Conservation (phyloP, 2,888 invertebrate genomes). For the Coremacera marginata region DNA sequence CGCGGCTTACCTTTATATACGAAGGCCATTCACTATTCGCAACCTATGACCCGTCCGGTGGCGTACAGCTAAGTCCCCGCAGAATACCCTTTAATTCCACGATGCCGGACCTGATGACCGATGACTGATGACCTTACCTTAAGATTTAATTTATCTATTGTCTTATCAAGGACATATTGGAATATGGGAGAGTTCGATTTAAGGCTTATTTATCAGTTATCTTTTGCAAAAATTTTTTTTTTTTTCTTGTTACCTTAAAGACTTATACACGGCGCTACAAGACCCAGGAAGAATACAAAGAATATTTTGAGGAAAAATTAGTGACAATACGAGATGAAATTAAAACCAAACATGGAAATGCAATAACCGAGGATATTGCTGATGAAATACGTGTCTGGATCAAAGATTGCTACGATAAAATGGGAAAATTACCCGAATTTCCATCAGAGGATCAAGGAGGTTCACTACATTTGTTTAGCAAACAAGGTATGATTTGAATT, state of each 20-base stretch:
- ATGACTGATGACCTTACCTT: too few relatives aligned
- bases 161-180: too few relatives aligned
- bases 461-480: conserved; percentile 84
- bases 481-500: conserved; percentile 73
- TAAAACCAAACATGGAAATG: conserved; percentile 78
- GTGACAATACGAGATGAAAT: conserved; percentile 75
- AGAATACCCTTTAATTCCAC: too few relatives aligned
- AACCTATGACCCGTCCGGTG: too few relatives aligned
- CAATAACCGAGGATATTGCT: conserved; percentile 87
- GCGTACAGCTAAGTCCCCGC: too few relatives aligned
- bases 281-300: conserved; percentile 77
- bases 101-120: too few relatives aligned
- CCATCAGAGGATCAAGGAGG: conserved; percentile 93
- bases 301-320: conserved; percentile 79
- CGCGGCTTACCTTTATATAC: too few relatives aligned
- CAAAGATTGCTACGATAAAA: conserved; percentile 82
- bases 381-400: conserved; percentile 92
- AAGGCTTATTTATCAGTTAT: too few relatives aligned
- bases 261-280: conserved; percentile 72
- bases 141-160: not conserved
- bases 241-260: conserved; percentile 59
- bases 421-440: conserved; percentile 90
- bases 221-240: too few relatives aligned
- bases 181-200: too few relatives aligned
- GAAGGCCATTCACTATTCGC: too few relatives aligned